Evolutionary conservation across 2,113 vertebrate genomes (phyloP).

Genomic region (Scortum barcoo): DNA sequence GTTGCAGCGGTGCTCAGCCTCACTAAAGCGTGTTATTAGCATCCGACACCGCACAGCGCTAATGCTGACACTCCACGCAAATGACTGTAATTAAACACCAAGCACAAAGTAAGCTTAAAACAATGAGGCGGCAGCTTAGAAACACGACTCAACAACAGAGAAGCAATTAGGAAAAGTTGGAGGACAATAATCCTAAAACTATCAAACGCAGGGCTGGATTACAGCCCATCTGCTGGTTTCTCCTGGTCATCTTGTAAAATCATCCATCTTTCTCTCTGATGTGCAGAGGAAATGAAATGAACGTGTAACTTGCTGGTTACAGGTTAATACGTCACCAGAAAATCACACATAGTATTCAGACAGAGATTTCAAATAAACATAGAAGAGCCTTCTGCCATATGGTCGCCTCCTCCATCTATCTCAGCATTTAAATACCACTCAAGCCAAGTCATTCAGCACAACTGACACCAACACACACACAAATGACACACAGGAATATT

Average conservation of each 20-base stretch:
- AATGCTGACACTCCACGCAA: conserved; percentile 75
- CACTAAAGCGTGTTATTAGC: conserved; percentile 84
- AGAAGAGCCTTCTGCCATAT: background rate
- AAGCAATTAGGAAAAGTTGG: conserved; percentile 70
- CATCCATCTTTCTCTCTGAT: background rate
- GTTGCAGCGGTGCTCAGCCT: conserved; percentile 59
- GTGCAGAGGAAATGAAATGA: background rate
- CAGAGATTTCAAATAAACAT: background rate
- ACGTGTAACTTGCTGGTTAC: background rate
- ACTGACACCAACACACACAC: background rate
- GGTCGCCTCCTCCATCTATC: background rate
- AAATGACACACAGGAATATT: background rate
- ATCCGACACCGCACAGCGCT: conserved; percentile 65
- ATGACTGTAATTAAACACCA: conserved; percentile 84
- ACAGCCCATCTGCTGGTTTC: conserved; percentile 26
- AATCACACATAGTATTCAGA: background rate
- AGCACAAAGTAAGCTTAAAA: conserved; percentile 76
- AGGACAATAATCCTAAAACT: conserved; percentile 47
- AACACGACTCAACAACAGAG: conserved; percentile 63
- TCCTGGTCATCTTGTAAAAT: conserved; percentile 1
- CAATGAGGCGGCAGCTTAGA: conserved; percentile 62
- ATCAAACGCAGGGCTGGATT: conserved; percentile 25
- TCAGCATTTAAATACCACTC: background rate
- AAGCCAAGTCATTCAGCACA: background rate
- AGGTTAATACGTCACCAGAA: background rate